A percentile compares a stretch with the other conserved stretches of the same genome.
phyloP scores from a whole-genome alignment of 2,888 invertebrate species.

The Sisyra nigra region DNA sequence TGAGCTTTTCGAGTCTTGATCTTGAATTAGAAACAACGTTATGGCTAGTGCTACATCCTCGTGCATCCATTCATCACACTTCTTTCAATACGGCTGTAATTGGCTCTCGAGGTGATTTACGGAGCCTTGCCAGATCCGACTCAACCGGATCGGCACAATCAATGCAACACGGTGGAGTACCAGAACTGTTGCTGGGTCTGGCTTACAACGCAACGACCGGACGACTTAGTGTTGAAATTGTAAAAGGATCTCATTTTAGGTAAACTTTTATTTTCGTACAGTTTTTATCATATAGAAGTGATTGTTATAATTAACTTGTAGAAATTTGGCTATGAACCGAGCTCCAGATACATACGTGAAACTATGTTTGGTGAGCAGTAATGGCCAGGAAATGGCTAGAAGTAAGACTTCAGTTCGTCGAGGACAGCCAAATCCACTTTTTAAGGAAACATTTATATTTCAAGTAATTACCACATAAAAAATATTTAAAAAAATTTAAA shows the following conservation, averaged over 20 bases:
- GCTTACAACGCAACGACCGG: slow-evolving; percentile 91
- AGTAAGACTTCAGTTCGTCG: slow-evolving; percentile 85
- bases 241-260: slow-evolving; percentile 58
- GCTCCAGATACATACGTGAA: slow-evolving; percentile 92
- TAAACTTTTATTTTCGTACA: slow-evolving; percentile 14
- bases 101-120: slow-evolving; percentile 40
- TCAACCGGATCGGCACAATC: slow-evolving; percentile 90
- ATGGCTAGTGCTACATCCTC: slow-evolving; percentile 73
- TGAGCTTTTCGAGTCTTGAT: slow-evolving; percentile 80
- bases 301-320: slow-evolving; percentile 24
- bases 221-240: slow-evolving; percentile 79
- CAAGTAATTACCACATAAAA: slow-evolving; percentile 40
- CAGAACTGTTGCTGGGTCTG: slow-evolving; percentile 75
- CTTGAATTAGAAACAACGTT: slow-evolving; percentile 80
- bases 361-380: slow-evolving; percentile 77
- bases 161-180: slow-evolving; percentile 76
- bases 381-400: slow-evolving; percentile 83
- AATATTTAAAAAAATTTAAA: neutral
- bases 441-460: slow-evolving; percentile 92
- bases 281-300: neutral
- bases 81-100: slow-evolving; percentile 16
- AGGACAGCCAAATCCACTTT: slow-evolving; percentile 89
- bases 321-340: slow-evolving; percentile 58
- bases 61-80: slow-evolving; percentile 27
- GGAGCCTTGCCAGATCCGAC: slow-evolving; percentile 78